Percentiles rank a stretch among this genome's conserved stretches.
These are phyloP conservation scores for Blennius ocellaris DNA, from an alignment of 2,113 vertebrate species.

Conservation along the genomic window DNA sequence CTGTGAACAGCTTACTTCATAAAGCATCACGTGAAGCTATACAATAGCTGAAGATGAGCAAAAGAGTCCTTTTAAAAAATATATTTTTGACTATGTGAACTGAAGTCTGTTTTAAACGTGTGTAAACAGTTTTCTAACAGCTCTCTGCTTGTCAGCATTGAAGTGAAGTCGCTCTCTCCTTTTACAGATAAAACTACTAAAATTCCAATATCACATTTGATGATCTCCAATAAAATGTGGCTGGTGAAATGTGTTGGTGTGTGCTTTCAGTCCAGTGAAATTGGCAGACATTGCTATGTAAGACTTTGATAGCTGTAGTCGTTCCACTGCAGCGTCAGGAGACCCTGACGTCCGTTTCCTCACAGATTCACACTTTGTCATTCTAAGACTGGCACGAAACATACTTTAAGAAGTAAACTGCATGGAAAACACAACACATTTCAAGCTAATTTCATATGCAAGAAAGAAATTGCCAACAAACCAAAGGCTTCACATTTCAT, in stretches of 20 bases:
- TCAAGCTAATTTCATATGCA: conserved; percentile 20
- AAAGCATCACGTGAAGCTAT: no score
- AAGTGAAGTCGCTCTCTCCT: background rate
- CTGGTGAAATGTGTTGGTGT: conserved; percentile 11
- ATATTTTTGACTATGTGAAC: background rate
- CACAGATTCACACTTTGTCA: background rate
- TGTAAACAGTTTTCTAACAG: background rate
- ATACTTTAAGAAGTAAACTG: background rate
- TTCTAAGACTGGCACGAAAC: background rate
- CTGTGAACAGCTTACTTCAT: background rate
- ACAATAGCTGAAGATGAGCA: background rate
- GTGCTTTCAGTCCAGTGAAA: background rate
- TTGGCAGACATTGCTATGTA: background rate
- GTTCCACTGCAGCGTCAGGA: background rate
- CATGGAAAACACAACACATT: background rate
- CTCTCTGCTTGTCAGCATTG: background rate
- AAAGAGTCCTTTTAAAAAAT: background rate
- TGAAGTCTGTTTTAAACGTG: background rate
- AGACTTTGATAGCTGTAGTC: background rate
- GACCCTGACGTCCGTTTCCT: background rate
- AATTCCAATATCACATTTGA: background rate
- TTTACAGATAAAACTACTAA: background rate
- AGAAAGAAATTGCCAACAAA: background rate
- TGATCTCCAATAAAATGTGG: background rate
- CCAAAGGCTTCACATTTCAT: conserved; percentile 51